A percentile compares a stretch with the other conserved stretches of the same genome.
Evolutionary conservation across 1,140 invertebrate genomes (phyloP).

Genomic region (Monomorium pharaonis): DNA sequence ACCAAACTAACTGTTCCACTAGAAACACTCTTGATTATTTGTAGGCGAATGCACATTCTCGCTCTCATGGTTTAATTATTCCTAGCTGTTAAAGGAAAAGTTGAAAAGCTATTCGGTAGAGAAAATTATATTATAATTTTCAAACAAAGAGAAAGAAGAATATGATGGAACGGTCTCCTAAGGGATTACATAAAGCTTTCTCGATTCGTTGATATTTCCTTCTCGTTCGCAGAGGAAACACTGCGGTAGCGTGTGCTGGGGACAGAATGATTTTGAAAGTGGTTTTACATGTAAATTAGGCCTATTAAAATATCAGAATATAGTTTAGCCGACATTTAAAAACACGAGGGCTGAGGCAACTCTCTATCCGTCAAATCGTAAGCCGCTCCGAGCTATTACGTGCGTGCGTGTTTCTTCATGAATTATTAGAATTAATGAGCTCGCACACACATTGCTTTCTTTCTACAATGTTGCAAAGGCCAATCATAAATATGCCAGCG

Average conservation of each 20-base stretch:
- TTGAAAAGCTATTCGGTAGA: neutral
- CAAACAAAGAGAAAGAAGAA: neutral
- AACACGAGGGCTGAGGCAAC: constrained; percentile 73
- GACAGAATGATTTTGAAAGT: constrained; percentile 67
- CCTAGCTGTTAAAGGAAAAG: neutral
- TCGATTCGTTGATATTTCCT: neutral
- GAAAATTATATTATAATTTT: constrained; percentile 3
- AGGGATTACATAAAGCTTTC: neutral
- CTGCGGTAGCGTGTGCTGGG: neutral
- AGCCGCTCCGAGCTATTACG: constrained; percentile 73
- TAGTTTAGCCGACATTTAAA: constrained; percentile 74
- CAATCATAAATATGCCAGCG: constrained; percentile 16
- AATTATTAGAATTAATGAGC: constrained; percentile 85
- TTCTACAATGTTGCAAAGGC: constrained; percentile 31
- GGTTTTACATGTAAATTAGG: constrained; percentile 83
- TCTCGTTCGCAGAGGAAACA: neutral
- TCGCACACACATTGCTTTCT: constrained; percentile 80
- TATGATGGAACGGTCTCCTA: neutral
- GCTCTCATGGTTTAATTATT: neutral
- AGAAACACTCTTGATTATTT: constrained; percentile 37
- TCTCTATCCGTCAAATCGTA: constrained; percentile 64
- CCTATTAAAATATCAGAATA: constrained; percentile 77
- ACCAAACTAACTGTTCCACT: constrained; percentile 46
- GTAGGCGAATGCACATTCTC: neutral
- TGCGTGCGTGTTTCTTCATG: constrained; percentile 83